Conservation (phyloP, 2,888 invertebrate species). For the Lagria hirta region DNA sequence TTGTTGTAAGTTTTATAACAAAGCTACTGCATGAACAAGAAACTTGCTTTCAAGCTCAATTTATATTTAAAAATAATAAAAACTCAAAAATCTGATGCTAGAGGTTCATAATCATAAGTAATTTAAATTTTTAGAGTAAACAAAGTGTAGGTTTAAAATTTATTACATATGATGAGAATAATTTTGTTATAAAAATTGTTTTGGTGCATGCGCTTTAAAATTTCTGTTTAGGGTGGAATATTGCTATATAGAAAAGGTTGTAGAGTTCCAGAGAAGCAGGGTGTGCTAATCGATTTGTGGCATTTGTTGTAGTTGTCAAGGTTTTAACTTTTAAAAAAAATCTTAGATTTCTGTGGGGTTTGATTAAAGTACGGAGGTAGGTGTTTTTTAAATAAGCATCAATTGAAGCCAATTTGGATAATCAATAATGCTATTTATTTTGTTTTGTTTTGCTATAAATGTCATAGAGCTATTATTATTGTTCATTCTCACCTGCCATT, state of each 20-base stretch:
- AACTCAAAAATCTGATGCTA: too few species aligned
- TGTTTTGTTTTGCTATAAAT: conserved; percentile 12
- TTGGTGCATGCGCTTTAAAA: conserved; percentile 32
- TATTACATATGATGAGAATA: conserved; percentile 25
- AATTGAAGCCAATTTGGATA: conserved; percentile 1
- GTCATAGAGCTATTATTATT: conserved; percentile 15
- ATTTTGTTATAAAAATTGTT: too few species aligned
- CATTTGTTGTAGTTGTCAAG: too few species aligned
- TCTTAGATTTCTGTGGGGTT: conserved; percentile 8
- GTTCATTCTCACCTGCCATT: conserved; percentile 12
- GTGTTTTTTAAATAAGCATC: conserved; percentile 6
- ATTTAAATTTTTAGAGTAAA: too few species aligned
- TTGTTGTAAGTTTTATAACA: too few species aligned
- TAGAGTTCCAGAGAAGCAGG: conserved; percentile 25
- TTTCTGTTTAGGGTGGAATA: conserved; percentile 20
- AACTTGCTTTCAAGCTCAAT: too few species aligned
- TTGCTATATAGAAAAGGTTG: conserved; percentile 23
- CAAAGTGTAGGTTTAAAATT: conserved; percentile 16
- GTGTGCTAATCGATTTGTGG: conserved; percentile 28
- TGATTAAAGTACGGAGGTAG: conserved; percentile 16
- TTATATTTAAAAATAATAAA: too few species aligned
- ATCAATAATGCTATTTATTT: conserved; percentile 15
- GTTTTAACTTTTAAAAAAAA: too few species aligned
- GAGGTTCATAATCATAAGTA: too few species aligned
- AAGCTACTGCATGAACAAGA: too few species aligned